phyloP scores from a whole-genome alignment of 1,140 invertebrate species.

The Drosophila murphyi region DNA sequence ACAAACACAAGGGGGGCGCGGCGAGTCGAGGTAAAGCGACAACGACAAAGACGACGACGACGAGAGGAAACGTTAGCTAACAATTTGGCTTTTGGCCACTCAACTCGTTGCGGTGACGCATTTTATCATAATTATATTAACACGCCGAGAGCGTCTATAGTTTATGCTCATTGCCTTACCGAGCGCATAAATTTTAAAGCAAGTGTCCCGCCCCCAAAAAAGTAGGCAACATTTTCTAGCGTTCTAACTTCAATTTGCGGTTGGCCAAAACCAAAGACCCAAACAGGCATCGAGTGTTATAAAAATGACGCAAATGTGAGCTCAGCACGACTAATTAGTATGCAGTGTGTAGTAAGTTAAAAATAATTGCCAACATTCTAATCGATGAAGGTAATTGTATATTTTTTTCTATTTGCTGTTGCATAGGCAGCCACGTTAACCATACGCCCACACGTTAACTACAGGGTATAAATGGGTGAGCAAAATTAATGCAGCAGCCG shows the following conservation, averaged over 20 bases:
- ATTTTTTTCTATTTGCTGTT: not conserved
- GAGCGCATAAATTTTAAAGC: constrained; percentile 57
- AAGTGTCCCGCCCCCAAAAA: constrained; percentile 31
- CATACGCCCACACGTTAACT: not conserved
- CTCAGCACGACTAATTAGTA: not conserved
- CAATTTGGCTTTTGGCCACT: constrained; percentile 66
- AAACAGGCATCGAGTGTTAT: not conserved
- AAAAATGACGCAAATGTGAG: not conserved
- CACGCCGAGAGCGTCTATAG: constrained; percentile 50
- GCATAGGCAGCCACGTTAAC: no score
- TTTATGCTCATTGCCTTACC: constrained; percentile 39
- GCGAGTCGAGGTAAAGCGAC: not conserved
- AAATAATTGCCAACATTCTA: not conserved
- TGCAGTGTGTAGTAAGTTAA: not conserved
- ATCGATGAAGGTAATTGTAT: no score
- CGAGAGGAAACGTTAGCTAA: constrained; percentile 34
- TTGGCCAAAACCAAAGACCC: not conserved
- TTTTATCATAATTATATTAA: constrained; percentile 83
- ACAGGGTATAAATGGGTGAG: constrained; percentile 6
- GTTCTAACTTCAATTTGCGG: constrained; percentile 35
- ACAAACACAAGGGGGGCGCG: not conserved
- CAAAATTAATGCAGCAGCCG: constrained; percentile 64
- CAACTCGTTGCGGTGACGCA: constrained; percentile 81
- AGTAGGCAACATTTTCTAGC: constrained; percentile 49
- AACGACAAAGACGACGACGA: not conserved